Percentiles rank a stretch among this genome's conserved stretches.
These are phyloP conservation scores for Lanius collurio DNA, from an alignment of 2,113 vertebrate genomes.

Conservation along the genomic window DNA sequence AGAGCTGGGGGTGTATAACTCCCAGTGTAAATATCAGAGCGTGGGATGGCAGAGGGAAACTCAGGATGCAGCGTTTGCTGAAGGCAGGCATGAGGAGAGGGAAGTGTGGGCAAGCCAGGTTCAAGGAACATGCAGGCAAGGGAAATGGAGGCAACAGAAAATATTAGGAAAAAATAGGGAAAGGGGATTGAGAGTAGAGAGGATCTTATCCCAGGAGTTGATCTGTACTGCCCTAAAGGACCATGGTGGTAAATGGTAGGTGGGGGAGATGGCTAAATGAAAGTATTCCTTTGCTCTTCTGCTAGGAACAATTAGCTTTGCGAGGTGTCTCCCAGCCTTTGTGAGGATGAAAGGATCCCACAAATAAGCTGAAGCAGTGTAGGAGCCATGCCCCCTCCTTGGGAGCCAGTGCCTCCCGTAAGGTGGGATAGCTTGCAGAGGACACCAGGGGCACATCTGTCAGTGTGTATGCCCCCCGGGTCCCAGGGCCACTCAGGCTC, in stretches of 20 bases:
- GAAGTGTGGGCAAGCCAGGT: neutral
- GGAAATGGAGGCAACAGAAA: neutral
- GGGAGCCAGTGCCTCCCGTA: neutral
- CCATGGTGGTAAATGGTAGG: fast-evolving
- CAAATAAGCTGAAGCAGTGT: neutral
- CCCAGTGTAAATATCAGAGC: neutral
- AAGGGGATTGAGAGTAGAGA: neutral
- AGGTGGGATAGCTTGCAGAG: neutral
- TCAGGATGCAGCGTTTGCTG: neutral
- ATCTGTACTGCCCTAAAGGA: neutral
- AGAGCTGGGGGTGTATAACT: conserved; percentile 4
- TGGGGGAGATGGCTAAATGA: neutral
- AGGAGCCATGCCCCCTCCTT: neutral
- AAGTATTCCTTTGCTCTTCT: neutral
- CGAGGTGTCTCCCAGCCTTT: neutral
- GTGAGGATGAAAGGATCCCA: neutral
- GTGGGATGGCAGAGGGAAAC: neutral
- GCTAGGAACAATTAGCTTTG: neutral
- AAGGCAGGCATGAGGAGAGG: neutral
- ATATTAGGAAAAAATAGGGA: neutral
- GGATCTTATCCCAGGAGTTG: neutral
- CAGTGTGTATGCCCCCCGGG: neutral
- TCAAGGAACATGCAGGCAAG: neutral
- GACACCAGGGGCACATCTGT: neutral
- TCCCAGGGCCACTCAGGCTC: neutral